Evolutionary conservation across 2,888 invertebrate species (phyloP).

Genomic region (Tortricodes alternella): DNA sequence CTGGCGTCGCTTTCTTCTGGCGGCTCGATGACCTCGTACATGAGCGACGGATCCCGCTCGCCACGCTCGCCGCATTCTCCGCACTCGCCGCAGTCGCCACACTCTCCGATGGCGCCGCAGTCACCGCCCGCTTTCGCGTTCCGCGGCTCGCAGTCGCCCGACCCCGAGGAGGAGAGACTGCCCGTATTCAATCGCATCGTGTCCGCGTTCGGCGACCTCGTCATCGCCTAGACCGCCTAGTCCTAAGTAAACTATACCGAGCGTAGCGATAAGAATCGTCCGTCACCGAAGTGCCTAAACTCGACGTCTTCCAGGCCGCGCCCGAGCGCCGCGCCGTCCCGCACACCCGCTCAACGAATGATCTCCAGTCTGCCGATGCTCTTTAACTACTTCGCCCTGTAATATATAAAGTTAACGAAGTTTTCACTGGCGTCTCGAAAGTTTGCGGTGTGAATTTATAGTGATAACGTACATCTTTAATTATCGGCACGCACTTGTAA

Average conservation of each 20-base stretch:
- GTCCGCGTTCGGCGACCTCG: slow-evolving; percentile 76
- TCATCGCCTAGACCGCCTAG: slow-evolving; percentile 74
- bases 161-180: slow-evolving; percentile 86
- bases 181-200: slow-evolving; percentile 87
- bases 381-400: slow-evolving; percentile 72
- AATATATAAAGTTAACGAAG: slow-evolving; percentile 75
- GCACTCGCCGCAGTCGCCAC: slow-evolving; percentile 58
- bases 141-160: slow-evolving; percentile 73
- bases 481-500: slow-evolving; percentile 81
- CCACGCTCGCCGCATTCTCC: slow-evolving; percentile 63
- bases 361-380: slow-evolving; percentile 80
- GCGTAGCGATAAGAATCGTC: slow-evolving; percentile 74
- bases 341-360: slow-evolving; percentile 81
- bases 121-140: slow-evolving; percentile 69
- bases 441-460: slow-evolving; percentile 80
- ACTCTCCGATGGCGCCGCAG: slow-evolving; percentile 56
- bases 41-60: slow-evolving; percentile 76
- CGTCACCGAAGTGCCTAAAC: slow-evolving; percentile 75
- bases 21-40: slow-evolving; percentile 72
- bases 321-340: slow-evolving; percentile 67
- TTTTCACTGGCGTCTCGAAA: slow-evolving; percentile 80
- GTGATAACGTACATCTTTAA: slow-evolving; percentile 69
- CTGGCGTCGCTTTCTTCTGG: slow-evolving; percentile 74
- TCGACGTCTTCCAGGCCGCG: slow-evolving; percentile 79
- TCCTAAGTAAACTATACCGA: slow-evolving; percentile 75